Conservation (phyloP, 2,888 invertebrate genomes). For the Lumbricus terrestris region DNA sequence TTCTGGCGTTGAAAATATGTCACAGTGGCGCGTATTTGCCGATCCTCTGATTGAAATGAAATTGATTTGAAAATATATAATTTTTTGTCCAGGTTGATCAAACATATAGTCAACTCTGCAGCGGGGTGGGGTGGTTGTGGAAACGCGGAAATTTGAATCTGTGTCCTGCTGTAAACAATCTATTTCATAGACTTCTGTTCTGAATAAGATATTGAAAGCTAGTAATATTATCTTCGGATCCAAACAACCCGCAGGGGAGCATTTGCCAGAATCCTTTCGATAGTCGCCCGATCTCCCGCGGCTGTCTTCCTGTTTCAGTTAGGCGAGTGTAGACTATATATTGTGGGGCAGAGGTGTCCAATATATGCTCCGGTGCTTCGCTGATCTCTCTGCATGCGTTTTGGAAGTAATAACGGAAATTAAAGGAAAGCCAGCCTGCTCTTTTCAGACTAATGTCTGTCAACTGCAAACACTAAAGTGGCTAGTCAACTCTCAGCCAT, state of each 20-base stretch:
- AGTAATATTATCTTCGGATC: not conserved
- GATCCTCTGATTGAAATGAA: not conserved
- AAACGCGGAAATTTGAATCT: not conserved
- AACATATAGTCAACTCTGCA: not conserved
- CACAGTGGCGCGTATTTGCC: too few species aligned
- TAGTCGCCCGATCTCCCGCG: not conserved
- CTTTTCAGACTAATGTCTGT: not conserved
- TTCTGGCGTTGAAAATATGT: not conserved
- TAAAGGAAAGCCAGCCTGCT: not conserved
- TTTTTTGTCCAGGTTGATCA: not conserved
- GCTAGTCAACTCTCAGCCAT: not conserved
- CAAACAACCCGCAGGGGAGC: not conserved
- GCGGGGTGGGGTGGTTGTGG: not conserved
- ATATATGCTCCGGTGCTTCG: not conserved
- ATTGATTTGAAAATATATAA: constrained; percentile 3
- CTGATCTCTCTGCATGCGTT: not conserved
- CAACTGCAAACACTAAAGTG: not conserved
- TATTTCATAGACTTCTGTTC: not conserved
- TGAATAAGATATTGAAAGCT: not conserved
- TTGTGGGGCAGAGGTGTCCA: not conserved
- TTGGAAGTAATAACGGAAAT: not conserved
- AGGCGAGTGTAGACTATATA: too few species aligned
- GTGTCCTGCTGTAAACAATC: not conserved
- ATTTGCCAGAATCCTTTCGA: not conserved
- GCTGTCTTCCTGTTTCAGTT: not conserved